Percentiles rank a stretch among this genome's conserved stretches.
These are phyloP conservation scores for Periplaneta americana DNA, from an alignment of 1,140 invertebrate species.

Conservation along the genomic window DNA sequence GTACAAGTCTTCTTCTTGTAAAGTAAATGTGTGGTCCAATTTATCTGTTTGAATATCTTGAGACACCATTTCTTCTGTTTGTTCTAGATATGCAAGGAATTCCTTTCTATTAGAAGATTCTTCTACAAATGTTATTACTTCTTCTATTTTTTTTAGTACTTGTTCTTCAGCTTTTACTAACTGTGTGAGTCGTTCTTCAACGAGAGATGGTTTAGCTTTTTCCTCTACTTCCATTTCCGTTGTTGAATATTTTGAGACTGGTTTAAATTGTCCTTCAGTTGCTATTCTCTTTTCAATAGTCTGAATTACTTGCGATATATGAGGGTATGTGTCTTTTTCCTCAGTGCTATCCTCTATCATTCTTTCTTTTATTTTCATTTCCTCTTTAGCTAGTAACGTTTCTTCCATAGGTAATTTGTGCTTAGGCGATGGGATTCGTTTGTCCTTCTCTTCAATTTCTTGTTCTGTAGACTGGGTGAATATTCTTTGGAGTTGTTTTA, in stretches of 20 bases:
- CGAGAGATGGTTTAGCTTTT: conserved; percentile 2
- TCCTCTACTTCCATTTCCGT: neutral
- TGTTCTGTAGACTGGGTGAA: conserved; percentile 32
- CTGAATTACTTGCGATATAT: conserved; percentile 26
- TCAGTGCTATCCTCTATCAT: neutral
- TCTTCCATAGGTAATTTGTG: neutral
- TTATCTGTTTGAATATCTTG: neutral
- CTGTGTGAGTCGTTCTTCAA: conserved; percentile 23
- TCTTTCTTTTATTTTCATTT: neutral
- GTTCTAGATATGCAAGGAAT: neutral
- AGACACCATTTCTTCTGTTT: neutral
- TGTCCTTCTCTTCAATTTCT: neutral
- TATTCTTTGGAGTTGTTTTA: conserved; percentile 41
- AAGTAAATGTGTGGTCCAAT: neutral
- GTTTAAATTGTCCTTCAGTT: neutral
- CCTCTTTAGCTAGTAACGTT: neutral
- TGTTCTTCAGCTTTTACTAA: conserved; percentile 18
- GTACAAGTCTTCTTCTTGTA: neutral
- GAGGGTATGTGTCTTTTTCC: conserved; percentile 19
- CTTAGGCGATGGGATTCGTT: neutral
- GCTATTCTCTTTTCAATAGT: conserved; percentile 27
- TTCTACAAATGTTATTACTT: conserved; percentile 19
- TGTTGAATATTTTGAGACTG: neutral
- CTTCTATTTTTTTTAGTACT: conserved; percentile 11
- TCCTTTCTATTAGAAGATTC: conserved; percentile 3